Evolutionary conservation across 1,140 invertebrate species (phyloP), one percentile per base, ranked within the genome.

Genomic region (Eupristina koningsbergeri): DNA sequence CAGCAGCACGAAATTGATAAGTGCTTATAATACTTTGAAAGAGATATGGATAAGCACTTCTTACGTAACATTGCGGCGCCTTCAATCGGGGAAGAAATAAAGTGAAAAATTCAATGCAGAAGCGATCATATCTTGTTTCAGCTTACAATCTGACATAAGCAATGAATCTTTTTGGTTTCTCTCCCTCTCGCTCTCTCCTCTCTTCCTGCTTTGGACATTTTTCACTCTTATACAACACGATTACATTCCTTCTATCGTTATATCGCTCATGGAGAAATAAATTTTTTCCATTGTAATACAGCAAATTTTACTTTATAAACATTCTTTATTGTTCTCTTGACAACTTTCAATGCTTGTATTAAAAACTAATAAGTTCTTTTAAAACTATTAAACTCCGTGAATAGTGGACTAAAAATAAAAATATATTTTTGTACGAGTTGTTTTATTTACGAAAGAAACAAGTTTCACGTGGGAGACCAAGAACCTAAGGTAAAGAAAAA

Each of bases 111-210:
- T 17, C 45, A 41, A 19, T 61, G 58, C 76, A 39, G 41, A 61
- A 71, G 47, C 79, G 64, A 71, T 80, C 39, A 47, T 71, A 80
- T 80, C 67, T 64, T 61, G 3, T 61, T 41, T 79, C 76, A 61
- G 34, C 58, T 67, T 79, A 45, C 39, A 67, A 69, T 45, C 78
- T 69, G 64, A 80, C 78, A 80, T 69, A 69, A 79, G 13, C 36
- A 71, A 39, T 58, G 58, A 36, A 39, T 58, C 13, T 77, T 77
- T 63, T 17, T 76, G 3, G 53, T 9, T 22, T 58, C 3, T 58
- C 53, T 26, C 53, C 26, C 53, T 58, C 9, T 58, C 53, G 0
- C 53, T 36, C 50, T 53, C 29, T 47, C 31, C 41, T 9, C 41
- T 74, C 8, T 50, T 76, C 22, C 11, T 31, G 45, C 26, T 58